These are phyloP conservation scores for Phymorhynchus buccinoides DNA, from an alignment of 1,140 invertebrate species.

Conservation along the genomic window DNA sequence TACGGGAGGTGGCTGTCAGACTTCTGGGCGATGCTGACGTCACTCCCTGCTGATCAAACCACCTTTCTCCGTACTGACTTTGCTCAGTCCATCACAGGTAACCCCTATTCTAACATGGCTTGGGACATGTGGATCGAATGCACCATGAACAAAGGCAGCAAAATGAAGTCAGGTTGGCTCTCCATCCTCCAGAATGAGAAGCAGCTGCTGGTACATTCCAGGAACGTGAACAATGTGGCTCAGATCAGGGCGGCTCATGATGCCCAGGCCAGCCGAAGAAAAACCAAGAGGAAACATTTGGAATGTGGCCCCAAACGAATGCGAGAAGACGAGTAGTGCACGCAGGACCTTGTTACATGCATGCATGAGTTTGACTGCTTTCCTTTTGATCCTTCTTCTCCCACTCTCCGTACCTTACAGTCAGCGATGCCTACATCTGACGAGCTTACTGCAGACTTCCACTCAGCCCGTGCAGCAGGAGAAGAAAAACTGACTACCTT, in stretches of 20 bases:
- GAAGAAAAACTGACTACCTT: too few species aligned
- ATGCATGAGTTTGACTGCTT: not conserved
- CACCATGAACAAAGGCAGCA: conserved; percentile 26
- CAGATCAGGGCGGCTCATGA: not conserved
- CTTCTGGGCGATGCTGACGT: too few species aligned
- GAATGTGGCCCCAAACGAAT: not conserved
- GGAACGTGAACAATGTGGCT: not conserved
- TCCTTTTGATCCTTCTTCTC: not conserved
- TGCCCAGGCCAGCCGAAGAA: not conserved
- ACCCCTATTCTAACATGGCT: conserved; percentile 12
- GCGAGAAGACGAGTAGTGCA: not conserved
- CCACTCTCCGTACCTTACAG: not conserved
- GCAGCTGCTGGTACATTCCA: not conserved
- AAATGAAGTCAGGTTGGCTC: conserved; percentile 26
- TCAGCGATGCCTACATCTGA: not conserved
- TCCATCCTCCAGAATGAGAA: conserved; percentile 15
- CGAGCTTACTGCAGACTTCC: too few species aligned
- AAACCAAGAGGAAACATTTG: not conserved
- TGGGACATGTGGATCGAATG: conserved; percentile 18
- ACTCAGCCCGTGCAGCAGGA: too few species aligned
- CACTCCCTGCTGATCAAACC: too few species aligned
- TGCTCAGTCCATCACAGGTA: too few species aligned
- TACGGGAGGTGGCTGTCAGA: too few species aligned
- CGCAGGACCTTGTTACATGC: not conserved
- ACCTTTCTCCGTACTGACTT: too few species aligned